A percentile compares a stretch with the other conserved stretches of the same genome.
phyloP scores from a whole-genome alignment of 2,888 invertebrate genomes.

The Tetramorium bicarinatum region DNA sequence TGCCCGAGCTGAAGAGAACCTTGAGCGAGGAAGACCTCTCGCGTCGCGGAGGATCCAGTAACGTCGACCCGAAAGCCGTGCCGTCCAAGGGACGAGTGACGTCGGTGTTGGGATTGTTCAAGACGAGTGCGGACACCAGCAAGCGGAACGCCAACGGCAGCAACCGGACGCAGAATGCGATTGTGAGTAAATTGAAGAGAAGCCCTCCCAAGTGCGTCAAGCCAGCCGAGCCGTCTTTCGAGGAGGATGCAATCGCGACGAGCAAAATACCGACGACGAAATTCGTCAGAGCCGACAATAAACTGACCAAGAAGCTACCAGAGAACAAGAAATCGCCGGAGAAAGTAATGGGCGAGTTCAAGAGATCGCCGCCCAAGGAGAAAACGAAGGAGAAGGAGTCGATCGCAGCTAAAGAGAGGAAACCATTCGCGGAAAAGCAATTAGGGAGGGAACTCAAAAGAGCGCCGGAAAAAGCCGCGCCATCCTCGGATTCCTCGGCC shows the following conservation, averaged over 20 bases:
- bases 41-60: slow-evolving; percentile 66
- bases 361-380: slow-evolving; percentile 74
- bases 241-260: slow-evolving; percentile 69
- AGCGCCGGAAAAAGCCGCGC: slow-evolving; percentile 74
- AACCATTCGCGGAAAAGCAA: slow-evolving; percentile 51
- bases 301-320: slow-evolving; percentile 61
- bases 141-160: slow-evolving; percentile 67
- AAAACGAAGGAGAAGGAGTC: slow-evolving; percentile 62
- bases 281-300: slow-evolving; percentile 73
- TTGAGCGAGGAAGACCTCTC: slow-evolving; percentile 86
- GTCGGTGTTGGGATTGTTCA: slow-evolving; percentile 92
- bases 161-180: slow-evolving; percentile 71
- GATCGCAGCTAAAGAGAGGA: slow-evolving; percentile 59
- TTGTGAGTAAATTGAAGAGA: slow-evolving; percentile 88
- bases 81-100: slow-evolving; percentile 90
- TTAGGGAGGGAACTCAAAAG: slow-evolving; percentile 78
- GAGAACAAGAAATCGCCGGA: slow-evolving; percentile 75
- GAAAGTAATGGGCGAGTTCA: slow-evolving; percentile 68
- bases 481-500: slow-evolving; percentile 55
- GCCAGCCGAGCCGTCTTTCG: slow-evolving; percentile 66
- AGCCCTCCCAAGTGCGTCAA: slow-evolving; percentile 84
- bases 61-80: slow-evolving; percentile 81
- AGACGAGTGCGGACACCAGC: slow-evolving; percentile 86
- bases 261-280: slow-evolving; percentile 84
- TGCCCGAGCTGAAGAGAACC: slow-evolving; percentile 48